Conservation (phyloP, 2,113 vertebrate species). For the Acrocephalus arundinaceus region DNA sequence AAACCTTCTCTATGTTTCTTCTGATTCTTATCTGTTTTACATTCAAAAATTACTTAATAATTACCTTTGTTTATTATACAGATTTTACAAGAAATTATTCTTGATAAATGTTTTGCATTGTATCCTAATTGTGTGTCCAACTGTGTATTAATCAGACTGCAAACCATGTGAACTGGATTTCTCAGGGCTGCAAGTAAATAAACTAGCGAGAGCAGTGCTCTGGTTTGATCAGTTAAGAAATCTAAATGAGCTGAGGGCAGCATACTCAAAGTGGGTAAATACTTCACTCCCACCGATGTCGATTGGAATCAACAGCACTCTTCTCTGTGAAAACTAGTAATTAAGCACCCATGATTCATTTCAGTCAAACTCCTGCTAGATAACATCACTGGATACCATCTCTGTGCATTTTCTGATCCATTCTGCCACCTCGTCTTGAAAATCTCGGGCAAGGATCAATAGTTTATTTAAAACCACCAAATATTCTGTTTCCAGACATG, state of each 20-base stretch:
- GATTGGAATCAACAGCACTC: neutral
- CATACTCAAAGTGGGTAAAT: neutral
- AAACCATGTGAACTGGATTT: neutral
- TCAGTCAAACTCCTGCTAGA: neutral
- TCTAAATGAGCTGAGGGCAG: neutral
- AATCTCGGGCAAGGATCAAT: neutral
- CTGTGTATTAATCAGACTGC: neutral
- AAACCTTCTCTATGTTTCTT: neutral
- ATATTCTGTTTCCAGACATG: neutral
- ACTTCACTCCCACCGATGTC: neutral
- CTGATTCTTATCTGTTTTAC: neutral
- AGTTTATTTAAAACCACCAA: neutral
- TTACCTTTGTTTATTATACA: neutral
- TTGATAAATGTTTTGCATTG: neutral
- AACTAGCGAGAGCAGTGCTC: neutral
- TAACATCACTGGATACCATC: neutral
- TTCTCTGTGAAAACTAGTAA: neutral
- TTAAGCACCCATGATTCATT: neutral
- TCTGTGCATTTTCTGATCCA: neutral
- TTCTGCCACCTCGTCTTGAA: neutral
- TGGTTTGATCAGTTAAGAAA: neutral
- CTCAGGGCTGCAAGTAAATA: neutral
- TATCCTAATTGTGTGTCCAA: neutral
- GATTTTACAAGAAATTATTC: neutral
- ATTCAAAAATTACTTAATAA: neutral